Conservation (phyloP, 2,113 vertebrate genomes). For the Poeciliopsis occidentalis region DNA sequence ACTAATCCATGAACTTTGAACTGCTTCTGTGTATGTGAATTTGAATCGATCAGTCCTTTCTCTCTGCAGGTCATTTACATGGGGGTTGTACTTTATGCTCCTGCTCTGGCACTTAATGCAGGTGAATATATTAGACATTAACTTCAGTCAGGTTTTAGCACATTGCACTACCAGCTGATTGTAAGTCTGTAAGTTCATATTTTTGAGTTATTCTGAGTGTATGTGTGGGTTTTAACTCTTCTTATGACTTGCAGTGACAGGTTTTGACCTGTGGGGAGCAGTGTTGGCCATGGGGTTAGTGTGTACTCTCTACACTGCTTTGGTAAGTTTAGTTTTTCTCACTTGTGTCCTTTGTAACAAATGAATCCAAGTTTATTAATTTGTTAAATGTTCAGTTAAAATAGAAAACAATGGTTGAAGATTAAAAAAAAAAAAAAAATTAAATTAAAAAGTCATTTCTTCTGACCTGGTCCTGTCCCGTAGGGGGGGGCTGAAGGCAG, state of each 20-base stretch:
- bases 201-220: background rate
- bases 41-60: background rate
- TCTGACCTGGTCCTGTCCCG: background rate
- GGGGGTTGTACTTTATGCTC: conserved; percentile 92
- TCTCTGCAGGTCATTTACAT: conserved; percentile 91
- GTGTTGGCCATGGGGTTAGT: conserved; percentile 93
- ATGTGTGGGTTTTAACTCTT: background rate
- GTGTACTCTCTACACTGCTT: conserved; percentile 88
- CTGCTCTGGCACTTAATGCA: conserved; percentile 90
- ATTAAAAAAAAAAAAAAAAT: background rate
- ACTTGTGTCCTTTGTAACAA: no score
- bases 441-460: no score
- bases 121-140: conserved; percentile 68
- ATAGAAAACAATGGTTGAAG: background rate
- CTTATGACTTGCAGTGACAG: conserved; percentile 84
- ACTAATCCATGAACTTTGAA: no score
- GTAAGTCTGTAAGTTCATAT: background rate
- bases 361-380: background rate
- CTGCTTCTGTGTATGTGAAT: no score
- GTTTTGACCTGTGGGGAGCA: conserved; percentile 92
- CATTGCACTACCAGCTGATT: no score
- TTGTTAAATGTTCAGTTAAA: background rate
- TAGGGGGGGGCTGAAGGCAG: conserved; percentile 91
- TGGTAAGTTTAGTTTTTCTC: conserved; percentile 81
- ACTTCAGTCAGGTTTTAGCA: background rate